Evolutionary conservation across 2,888 invertebrate species (phyloP).

Genomic region (Lumbricus terrestris): DNA sequence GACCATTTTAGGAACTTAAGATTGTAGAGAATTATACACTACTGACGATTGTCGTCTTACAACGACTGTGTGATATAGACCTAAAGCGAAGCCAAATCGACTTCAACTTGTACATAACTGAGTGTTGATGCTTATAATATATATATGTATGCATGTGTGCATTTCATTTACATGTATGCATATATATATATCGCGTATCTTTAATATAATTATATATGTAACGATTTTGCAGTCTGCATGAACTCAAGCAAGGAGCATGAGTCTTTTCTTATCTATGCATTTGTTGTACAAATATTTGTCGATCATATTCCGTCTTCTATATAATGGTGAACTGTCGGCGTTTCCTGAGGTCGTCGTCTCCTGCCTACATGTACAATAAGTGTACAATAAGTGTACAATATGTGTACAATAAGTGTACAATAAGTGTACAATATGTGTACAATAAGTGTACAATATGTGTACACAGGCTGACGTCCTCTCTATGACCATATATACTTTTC

Average conservation of each 20-base stretch:
- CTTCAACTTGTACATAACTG: neutral
- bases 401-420: too few relatives aligned
- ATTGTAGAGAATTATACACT: neutral
- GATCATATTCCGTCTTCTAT: conserved; percentile 3
- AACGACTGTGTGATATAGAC: neutral
- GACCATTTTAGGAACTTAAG: neutral
- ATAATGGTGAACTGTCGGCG: neutral
- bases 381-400: too few relatives aligned
- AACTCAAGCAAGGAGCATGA: neutral
- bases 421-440: too few relatives aligned
- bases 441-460: too few relatives aligned
- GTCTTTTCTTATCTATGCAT: neutral
- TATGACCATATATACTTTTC: neutral
- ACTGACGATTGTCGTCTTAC: neutral
- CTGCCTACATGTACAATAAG: neutral
- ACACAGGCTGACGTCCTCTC: too few relatives aligned
- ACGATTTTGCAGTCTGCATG: neutral
- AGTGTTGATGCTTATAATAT: neutral
- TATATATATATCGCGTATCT: neutral
- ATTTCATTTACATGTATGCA: neutral
- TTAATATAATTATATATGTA: neutral
- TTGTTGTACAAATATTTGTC: neutral
- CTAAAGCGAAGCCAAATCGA: neutral
- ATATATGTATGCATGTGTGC: neutral
- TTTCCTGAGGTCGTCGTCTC: neutral